Evolutionary conservation across 2,113 vertebrate genomes (phyloP), one percentile per base, ranked within the genome.

Genomic region (Haliaeetus leucogaster): DNA sequence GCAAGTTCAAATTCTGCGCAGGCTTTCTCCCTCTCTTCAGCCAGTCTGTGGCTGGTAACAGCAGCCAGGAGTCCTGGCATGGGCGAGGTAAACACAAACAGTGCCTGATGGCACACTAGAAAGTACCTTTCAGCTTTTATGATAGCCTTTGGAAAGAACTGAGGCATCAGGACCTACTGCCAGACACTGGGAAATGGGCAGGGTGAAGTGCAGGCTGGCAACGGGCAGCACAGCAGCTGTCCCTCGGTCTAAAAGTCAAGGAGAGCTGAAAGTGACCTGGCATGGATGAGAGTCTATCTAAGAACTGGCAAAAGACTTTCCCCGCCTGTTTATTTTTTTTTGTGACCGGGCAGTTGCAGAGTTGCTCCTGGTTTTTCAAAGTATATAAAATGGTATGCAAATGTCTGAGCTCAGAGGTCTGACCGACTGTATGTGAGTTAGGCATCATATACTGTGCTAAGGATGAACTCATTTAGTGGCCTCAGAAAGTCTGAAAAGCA

Each of bases 331-430:
- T 18, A 5, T 61, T 17, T 34, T 13, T 47, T 26, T 34, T n/a
- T 27, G 6, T 47, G 36, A 76, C 7, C 0, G 3, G 14, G 36
- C 22, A 70, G 7, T 7, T 42, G 22, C 10, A 59, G 17, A 78
- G 21, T 67, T 89, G 7, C 22, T 12, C 14, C 17, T n/a, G 38
- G 6, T 53, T 89, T 72, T 84, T 78, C 26, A 53, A 89, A 83
- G 13, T 27, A 4, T 25, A 16, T 25, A 40, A 53, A 53, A 1
- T 1, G 1, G 7, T 48, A 42, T 0, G 1, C 6, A 65, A 70
- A n/a, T 11, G 20, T 58, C 56, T 40, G 43, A 82, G 32, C 26
- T 71, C 34, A 48, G 30, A 30, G 10, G 12, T 25, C 66, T 72
- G 56, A 55, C 38, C 0, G 2, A 3, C 29, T 16, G 11, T 26